Conservation (phyloP, 2,797 vertebrate species). For the Pipistrellus pygmaeus region DNA sequence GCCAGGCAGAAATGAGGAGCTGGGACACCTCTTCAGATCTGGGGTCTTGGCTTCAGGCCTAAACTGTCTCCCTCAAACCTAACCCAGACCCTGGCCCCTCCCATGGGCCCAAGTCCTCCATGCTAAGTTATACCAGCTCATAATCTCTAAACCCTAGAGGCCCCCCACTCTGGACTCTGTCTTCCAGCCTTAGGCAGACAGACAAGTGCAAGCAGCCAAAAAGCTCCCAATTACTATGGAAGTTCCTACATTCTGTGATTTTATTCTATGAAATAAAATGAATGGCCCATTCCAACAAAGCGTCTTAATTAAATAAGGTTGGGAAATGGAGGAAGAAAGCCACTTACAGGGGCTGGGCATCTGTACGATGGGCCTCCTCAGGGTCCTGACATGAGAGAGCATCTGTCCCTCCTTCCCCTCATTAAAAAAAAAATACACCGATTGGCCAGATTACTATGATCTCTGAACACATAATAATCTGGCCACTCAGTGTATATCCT, state of each 20-base stretch:
- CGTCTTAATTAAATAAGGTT: background rate
- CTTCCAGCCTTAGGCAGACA: background rate
- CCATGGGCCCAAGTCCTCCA: background rate
- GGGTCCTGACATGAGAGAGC: background rate
- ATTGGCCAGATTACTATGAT: too few relatives aligned
- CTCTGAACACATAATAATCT: too few relatives aligned
- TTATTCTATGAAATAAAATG: conserved; percentile 5
- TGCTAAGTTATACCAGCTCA: background rate
- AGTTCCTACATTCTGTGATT: too few relatives aligned
- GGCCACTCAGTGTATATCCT: too few relatives aligned
- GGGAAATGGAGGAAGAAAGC: background rate
- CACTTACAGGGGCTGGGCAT: background rate
- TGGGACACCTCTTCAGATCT: background rate
- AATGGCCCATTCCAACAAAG: background rate
- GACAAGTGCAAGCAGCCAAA: background rate
- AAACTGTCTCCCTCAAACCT: background rate
- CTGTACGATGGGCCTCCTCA: rapidly evolving
- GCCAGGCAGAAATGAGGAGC: background rate
- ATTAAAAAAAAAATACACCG: background rate
- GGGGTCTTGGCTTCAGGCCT: background rate
- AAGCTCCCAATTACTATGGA: background rate
- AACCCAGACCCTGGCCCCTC: background rate
- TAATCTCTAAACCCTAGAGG: background rate
- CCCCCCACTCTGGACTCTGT: background rate
- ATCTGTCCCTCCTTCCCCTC: background rate